Percentiles rank a stretch among this genome's conserved stretches.
Evolutionary conservation across 1,140 invertebrate genomes (phyloP).

Genomic region (Forficula auricularia): DNA sequence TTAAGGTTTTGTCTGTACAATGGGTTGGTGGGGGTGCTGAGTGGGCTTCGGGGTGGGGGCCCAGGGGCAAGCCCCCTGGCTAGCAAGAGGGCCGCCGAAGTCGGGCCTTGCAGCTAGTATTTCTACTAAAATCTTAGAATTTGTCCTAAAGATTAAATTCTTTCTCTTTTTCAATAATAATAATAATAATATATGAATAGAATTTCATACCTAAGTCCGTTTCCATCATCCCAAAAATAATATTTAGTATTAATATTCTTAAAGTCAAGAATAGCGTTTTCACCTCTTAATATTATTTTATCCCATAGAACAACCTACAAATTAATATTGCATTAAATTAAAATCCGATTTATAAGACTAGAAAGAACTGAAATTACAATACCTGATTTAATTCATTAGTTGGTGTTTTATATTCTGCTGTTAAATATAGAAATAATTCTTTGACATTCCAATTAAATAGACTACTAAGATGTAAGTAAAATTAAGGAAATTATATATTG

Average conservation of each 20-base stretch:
- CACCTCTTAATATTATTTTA: slow-evolving; percentile 87
- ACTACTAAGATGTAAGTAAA: slow-evolving; percentile 46
- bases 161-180: too few relatives aligned
- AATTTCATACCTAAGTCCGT: slow-evolving; percentile 63
- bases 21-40: too few relatives aligned
- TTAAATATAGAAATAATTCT: slow-evolving; percentile 89
- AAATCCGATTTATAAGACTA: neutral
- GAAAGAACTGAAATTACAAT: slow-evolving; percentile 1
- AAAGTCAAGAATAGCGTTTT: slow-evolving; percentile 78
- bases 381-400: slow-evolving; percentile 79
- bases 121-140: too few relatives aligned
- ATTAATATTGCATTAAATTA: slow-evolving; percentile 10
- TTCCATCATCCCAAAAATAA: slow-evolving; percentile 99
- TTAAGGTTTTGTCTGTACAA: too few relatives aligned
- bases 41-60: too few relatives aligned
- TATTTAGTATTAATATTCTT: slow-evolving; percentile 96
- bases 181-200: slow-evolving; percentile 5
- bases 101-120: too few relatives aligned
- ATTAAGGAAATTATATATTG: slow-evolving; percentile 17
- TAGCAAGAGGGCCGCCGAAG: too few relatives aligned
- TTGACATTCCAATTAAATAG: slow-evolving; percentile 99
- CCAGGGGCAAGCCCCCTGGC: too few relatives aligned
- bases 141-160: too few relatives aligned
- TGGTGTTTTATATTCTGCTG: slow-evolving; percentile 84
- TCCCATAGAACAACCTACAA: slow-evolving; percentile 92